Evolutionary conservation across 2,888 invertebrate genomes (phyloP), one percentile per base, ranked within the genome.

Genomic region (Amphipyra tragopoginis): DNA sequence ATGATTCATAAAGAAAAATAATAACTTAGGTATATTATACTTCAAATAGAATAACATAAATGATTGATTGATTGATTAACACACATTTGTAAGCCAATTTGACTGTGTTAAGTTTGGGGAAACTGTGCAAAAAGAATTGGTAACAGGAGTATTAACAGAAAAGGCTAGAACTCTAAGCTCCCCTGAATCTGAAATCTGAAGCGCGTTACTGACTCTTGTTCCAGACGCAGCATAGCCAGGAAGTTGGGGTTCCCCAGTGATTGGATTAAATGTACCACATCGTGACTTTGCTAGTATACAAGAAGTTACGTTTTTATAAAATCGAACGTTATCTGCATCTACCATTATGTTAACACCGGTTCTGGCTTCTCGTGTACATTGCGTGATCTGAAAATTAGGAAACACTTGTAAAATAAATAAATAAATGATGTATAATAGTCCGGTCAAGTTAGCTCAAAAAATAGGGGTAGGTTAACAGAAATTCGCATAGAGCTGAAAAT

Each of bases 261-360:
- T 96, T 3, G 96, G 96, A 84, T 96, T 96, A 81, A 92, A 95
- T 1, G 92, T 88, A 48, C 95, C 93, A 86, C 96, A 97, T 55
- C 96, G 93, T 1, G 96, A 88, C 79, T 95, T 96, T 0, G 96
- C 96, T 60, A 97, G 85, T 65, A 97, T 95, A 82, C 96, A 96
- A 9, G 96, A 96, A 2, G 96, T 96, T 36, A 96, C 95, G 82
- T 97, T 96, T 33, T 95, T 96, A 79, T 92, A 96, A 78, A 96
- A 95, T 36, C 90, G 82, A n/a, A 95, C 89, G 77, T 95, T 95
- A 68, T 95, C 95, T 13, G 87, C 89, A 74, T 95, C 95, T 13
- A 92, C 52, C 15, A 92, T 90, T 62, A 95, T 90, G 64, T 94
- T 92, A 34, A 95, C 89, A 29, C 95, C 93, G 6, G 92, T 93